Evolutionary conservation across 2,113 vertebrate genomes (phyloP).

Genomic region (Copsychus sechellarum): DNA sequence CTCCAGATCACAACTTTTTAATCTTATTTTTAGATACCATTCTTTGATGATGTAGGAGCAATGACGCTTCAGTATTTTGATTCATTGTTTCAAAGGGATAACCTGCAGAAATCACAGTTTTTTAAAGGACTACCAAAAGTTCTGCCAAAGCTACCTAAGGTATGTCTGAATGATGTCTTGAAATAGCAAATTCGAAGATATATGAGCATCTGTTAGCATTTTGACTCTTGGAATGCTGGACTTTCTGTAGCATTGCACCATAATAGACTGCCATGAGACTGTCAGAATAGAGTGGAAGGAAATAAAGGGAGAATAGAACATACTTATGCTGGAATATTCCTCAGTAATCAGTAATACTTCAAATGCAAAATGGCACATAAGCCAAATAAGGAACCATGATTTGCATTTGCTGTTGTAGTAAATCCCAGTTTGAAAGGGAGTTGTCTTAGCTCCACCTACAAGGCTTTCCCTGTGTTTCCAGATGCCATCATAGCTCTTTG

Average conservation of each 20-base stretch:
- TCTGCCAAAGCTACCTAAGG: slow-evolving; percentile 95
- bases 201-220: neutral
- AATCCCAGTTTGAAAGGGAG: neutral
- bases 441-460: neutral
- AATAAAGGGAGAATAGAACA: neutral
- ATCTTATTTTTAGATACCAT: slow-evolving; percentile 85
- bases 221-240: neutral
- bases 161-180: slow-evolving; percentile 46
- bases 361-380: neutral
- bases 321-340: neutral
- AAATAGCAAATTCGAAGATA: neutral
- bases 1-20: slow-evolving; percentile 11
- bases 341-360: neutral
- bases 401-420: neutral
- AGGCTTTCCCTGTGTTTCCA: neutral
- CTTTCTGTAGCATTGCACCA: neutral
- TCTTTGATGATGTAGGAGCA: slow-evolving; percentile 96
- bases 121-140: slow-evolving; percentile 97
- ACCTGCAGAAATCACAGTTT: slow-evolving; percentile 98
- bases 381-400: neutral
- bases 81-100: slow-evolving; percentile 97
- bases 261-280: neutral
- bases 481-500: neutral
- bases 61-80: slow-evolving; percentile 97
- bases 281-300: neutral